Percentiles rank a stretch among this genome's conserved stretches.
These are phyloP conservation scores for Pogonus chalceus DNA, from an alignment of 1,140 invertebrate genomes.

Conservation along the genomic window DNA sequence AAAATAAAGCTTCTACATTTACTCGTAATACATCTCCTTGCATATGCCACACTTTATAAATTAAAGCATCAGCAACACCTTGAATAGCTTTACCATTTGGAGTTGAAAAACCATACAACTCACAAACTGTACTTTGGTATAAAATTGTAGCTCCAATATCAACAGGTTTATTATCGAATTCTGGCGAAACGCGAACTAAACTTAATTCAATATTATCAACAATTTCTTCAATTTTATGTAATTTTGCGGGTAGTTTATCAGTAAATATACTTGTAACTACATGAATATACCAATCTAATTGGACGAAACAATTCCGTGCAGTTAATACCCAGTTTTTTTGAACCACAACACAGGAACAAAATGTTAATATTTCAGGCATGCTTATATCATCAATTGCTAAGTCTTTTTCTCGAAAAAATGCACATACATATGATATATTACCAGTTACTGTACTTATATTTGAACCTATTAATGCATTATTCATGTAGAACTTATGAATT, in stretches of 20 bases:
- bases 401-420: background rate
- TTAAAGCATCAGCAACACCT: background rate
- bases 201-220: background rate
- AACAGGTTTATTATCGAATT: background rate
- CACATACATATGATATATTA: background rate
- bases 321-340: background rate
- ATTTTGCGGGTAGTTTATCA: background rate
- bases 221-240: background rate
- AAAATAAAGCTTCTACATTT: background rate
- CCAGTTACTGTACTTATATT: background rate
- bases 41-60: slow-evolving; percentile 5
- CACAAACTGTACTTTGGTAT: background rate
- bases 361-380: background rate
- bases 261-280: background rate
- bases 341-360: background rate
- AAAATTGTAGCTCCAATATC: background rate
- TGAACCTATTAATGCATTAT: too few relatives aligned
- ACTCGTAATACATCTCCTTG: background rate
- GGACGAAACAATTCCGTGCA: background rate
- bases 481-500: too few relatives aligned
- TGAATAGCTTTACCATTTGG: background rate
- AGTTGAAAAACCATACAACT: background rate
- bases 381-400: background rate
- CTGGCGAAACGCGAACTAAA: background rate
- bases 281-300: background rate